phyloP scores from a whole-genome alignment of 2,113 vertebrate species.

The Tenebrosternarchus preto region DNA sequence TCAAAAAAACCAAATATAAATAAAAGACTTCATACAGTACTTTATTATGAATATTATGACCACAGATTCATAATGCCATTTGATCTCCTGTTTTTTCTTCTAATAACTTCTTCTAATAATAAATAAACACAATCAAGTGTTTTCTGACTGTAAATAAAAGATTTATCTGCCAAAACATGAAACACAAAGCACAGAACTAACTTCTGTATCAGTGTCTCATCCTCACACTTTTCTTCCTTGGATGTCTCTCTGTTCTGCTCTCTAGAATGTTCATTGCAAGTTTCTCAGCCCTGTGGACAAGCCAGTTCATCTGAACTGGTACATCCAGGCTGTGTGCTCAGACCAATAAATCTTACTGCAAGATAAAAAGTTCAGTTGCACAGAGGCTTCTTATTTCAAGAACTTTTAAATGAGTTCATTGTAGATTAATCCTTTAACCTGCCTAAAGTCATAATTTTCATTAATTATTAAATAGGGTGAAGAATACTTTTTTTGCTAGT shows the following conservation, averaged over 20 bases:
- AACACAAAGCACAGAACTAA: slow-evolving; percentile 11
- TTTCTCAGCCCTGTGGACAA: slow-evolving; percentile 6
- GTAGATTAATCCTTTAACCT: neutral
- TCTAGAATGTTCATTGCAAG: slow-evolving; percentile 13
- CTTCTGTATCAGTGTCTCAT: neutral
- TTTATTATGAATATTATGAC: neutral
- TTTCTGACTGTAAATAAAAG: neutral
- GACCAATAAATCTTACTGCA: slow-evolving; percentile 7
- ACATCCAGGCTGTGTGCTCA: slow-evolving; percentile 6
- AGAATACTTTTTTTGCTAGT: neutral
- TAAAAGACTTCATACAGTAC: neutral
- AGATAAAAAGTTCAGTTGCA: neutral
- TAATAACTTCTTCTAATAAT: neutral
- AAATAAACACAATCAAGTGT: neutral
- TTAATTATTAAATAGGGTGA: neutral
- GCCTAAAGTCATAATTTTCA: slow-evolving; percentile 1
- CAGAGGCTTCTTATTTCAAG: neutral
- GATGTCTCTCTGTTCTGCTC: neutral
- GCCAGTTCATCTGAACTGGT: slow-evolving; percentile 13
- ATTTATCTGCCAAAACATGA: neutral
- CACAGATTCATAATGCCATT: neutral
- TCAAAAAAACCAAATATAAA: slow-evolving; percentile 3
- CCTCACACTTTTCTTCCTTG: neutral
- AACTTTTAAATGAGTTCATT: slow-evolving; percentile 8
- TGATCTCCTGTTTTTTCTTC: neutral